phyloP scores from a whole-genome alignment of 2,888 invertebrate genomes.

The Drosophila maculinotata region DNA sequence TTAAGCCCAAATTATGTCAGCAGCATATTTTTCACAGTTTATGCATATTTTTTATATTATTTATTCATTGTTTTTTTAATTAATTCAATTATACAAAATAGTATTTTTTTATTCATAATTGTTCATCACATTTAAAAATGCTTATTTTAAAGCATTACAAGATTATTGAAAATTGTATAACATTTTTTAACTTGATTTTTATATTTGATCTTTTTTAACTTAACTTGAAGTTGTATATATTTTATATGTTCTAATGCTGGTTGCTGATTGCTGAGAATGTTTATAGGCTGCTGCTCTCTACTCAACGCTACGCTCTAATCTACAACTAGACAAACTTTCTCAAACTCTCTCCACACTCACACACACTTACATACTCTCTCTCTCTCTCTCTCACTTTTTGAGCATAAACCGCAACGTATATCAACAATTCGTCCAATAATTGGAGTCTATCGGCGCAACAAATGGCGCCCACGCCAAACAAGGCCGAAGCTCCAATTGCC shows the following conservation, averaged over 20 bases:
- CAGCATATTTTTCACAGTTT: constrained; percentile 2
- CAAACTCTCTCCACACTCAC: constrained; percentile 20
- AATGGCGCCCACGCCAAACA: constrained; percentile 56
- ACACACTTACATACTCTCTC: constrained; percentile 16
- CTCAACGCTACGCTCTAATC: constrained; percentile 33
- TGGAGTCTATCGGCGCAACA: constrained; percentile 81
- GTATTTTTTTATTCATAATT: background rate
- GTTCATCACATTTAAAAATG: no score
- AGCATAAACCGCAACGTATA: constrained; percentile 84
- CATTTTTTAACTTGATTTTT: background rate
- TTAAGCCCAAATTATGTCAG: constrained; percentile 19
- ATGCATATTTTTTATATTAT: background rate
- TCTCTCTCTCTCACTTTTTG: constrained; percentile 52
- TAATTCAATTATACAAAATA: background rate
- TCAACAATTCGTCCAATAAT: constrained; percentile 85
- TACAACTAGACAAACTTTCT: constrained; percentile 30
- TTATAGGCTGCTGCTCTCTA: constrained; percentile 15
- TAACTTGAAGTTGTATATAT: background rate
- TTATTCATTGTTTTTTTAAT: background rate
- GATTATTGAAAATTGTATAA: no score
- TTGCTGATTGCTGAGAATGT: constrained; percentile 1
- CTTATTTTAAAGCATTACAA: no score
- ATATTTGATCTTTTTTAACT: no score
- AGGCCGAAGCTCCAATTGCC: constrained; percentile 70
- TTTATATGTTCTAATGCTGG: no score